A percentile compares a stretch with the other conserved stretches of the same genome.
phyloP scores from a whole-genome alignment of 2,888 invertebrate genomes.

The Dryadula phaetusa region DNA sequence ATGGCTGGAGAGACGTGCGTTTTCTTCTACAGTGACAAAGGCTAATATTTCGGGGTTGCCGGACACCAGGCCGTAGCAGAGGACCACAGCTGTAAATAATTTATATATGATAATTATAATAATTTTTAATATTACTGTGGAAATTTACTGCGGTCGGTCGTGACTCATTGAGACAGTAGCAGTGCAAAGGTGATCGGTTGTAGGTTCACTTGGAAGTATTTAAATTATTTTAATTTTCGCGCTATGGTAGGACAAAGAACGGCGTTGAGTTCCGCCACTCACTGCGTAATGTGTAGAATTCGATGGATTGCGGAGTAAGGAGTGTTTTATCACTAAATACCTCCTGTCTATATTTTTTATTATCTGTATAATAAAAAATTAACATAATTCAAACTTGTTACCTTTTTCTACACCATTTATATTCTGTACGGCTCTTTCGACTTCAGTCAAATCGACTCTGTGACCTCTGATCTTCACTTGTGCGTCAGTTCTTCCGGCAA shows the following conservation, averaged over 20 bases:
- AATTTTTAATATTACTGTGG: too few species aligned
- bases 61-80: constrained; percentile 91
- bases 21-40: constrained; percentile 83
- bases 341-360: too few species aligned
- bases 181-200: too few species aligned
- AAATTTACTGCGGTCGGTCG: too few species aligned
- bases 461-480: constrained; percentile 95
- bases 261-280: too few species aligned
- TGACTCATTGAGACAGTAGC: too few species aligned
- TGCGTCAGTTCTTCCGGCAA: constrained; percentile 93
- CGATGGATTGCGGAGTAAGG: too few species aligned
- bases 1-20: constrained; percentile 76
- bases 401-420: constrained; percentile 89
- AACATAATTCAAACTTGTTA: constrained; percentile 47
- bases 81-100: constrained; percentile 83
- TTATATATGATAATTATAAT: background rate
- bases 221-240: too few species aligned
- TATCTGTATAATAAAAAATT: background rate
- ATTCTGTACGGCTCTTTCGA: constrained; percentile 88
- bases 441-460: constrained; percentile 92
- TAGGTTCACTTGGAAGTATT: too few species aligned
- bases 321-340: too few species aligned
- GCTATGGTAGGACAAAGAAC: too few species aligned
- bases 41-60: constrained; percentile 89
- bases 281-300: too few species aligned